Evolutionary conservation across 2,797 vertebrate species (phyloP).

Genomic region (Hippopotamyrus pictus): DNA sequence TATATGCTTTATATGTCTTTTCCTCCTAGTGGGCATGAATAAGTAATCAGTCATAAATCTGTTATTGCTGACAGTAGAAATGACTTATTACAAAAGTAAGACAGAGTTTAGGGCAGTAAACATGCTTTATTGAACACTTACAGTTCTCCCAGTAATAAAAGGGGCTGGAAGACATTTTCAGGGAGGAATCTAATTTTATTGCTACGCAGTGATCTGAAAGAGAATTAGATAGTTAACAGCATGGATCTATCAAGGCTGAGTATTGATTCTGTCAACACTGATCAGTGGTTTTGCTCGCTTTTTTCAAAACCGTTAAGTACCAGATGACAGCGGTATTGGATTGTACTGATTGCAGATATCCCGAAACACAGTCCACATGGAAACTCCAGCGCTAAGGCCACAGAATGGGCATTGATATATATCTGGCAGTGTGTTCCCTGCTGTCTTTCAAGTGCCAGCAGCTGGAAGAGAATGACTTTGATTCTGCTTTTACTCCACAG

Average conservation of each 20-base stretch:
- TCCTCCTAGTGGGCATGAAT: not conserved
- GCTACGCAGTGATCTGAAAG: conserved; percentile 45
- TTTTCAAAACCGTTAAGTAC: not conserved
- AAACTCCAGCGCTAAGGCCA: not conserved
- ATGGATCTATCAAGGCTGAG: not conserved
- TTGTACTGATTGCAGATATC: not conserved
- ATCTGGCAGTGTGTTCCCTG: not conserved
- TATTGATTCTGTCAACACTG: conserved; percentile 1
- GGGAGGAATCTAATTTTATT: conserved; percentile 57
- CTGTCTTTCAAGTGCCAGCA: not conserved
- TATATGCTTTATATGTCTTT: not conserved
- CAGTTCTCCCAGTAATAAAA: conserved; percentile 46
- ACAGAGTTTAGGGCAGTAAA: not conserved
- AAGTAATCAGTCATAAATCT: not conserved
- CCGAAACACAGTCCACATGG: not conserved
- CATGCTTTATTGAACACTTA: conserved; percentile 25
- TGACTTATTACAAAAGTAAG: not conserved
- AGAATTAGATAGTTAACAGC: conserved; percentile 15
- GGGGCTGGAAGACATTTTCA: conserved; percentile 52
- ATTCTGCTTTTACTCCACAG: not conserved
- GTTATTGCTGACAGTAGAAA: not conserved
- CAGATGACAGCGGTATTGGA: not conserved
- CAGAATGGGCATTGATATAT: not conserved
- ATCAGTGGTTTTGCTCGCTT: not conserved
- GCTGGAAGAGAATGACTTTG: not conserved